Evolutionary conservation across 1,140 invertebrate species (phyloP), one percentile per base, ranked within the genome.

Genomic region (Triops cancriformis): DNA sequence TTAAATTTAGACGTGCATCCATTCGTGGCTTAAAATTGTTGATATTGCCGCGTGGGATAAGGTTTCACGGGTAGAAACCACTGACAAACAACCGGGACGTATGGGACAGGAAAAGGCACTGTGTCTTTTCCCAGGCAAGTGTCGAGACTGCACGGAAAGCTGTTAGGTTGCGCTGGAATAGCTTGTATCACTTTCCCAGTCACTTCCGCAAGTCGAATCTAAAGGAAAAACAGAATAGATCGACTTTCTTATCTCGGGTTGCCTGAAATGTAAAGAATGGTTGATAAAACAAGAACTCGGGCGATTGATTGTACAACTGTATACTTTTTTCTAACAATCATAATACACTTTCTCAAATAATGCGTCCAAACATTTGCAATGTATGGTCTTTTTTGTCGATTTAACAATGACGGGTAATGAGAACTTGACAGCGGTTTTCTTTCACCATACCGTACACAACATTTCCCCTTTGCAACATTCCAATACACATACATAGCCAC

Each of bases 291-390:
- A 14, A 64, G 14, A 64, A 64, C 0, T 3, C 10, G 18, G 51
- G 10, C 6, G 51, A 64, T 64, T 64, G 51, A 18, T 64, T 64
- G n/a, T 18, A n/a, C 14, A 18, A 64, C 51, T 64, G 14, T 64
- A 64, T 64, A 64, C 51, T 64, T 64, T 64, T 37, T 64, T 64
- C 51, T 64, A 64, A 64, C 51, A 64, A 64, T 23, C 51, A 64
- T 64, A 64, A 64, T 64, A 64, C 51, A 64, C n/a, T 23, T 64
- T 23, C 23, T 23, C 51, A 64, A 64, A 18, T 64, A 64, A 64
- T 23, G 51, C 51, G 6, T 64, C 51, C 31, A 64, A 64, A 23
- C 51, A 64, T 64, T 37, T 64, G 51, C 51, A 64, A 64, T n/a
- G 23, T 14, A 64, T 64, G 51, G 51, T 64, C n/a, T n/a, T 23